These are phyloP conservation scores for Cephalopachus bancanus DNA, from an alignment of 2,797 vertebrate genomes.

Conservation along the genomic window DNA sequence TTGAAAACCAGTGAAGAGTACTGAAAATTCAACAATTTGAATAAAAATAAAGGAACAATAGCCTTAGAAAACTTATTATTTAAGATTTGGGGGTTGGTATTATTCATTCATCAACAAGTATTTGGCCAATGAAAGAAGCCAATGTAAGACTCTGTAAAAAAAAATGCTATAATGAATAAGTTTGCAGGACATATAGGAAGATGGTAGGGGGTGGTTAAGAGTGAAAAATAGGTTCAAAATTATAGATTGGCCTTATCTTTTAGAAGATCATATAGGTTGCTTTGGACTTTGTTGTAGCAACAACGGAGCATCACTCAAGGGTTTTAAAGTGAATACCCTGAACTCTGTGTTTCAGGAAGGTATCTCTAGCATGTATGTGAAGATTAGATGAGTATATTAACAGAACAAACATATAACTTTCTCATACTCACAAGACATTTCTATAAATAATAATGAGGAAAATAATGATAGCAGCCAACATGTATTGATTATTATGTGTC, in stretches of 20 bases:
- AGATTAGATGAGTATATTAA: neutral
- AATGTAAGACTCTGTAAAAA: neutral
- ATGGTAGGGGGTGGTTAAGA: neutral
- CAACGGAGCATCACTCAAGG: neutral
- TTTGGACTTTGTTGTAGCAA: neutral
- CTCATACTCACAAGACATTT: neutral
- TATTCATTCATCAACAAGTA: neutral
- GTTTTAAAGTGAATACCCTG: neutral
- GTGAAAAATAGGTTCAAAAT: neutral
- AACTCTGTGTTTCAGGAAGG: neutral
- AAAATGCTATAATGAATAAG: neutral
- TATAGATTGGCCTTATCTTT: neutral
- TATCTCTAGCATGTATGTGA: neutral
- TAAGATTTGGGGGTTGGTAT: neutral
- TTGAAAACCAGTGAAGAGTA: neutral
- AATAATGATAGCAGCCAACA: neutral
- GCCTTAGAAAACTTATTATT: neutral
- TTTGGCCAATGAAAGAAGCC: neutral
- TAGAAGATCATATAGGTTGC: neutral
- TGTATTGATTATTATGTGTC: neutral
- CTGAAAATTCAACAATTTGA: neutral
- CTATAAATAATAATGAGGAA: conserved; percentile 14
- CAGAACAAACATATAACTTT: neutral
- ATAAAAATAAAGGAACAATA: neutral
- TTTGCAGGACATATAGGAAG: neutral